phyloP scores from a whole-genome alignment of 2,888 invertebrate species.

The Polyommatus icarus region DNA sequence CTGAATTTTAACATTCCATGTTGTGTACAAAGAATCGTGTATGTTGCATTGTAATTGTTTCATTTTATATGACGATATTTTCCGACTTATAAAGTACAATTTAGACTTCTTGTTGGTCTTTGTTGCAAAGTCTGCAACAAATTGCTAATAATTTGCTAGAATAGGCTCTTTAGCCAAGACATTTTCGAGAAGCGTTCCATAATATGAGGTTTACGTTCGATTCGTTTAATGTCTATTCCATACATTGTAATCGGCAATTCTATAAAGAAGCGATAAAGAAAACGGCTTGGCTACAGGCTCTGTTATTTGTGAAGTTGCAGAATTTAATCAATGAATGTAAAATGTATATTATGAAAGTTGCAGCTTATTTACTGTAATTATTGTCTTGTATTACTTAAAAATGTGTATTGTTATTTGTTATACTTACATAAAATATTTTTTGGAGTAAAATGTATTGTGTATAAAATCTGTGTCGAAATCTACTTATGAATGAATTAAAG shows the following conservation, averaged over 20 bases:
- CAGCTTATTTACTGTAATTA: background rate
- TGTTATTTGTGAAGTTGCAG: too few relatives aligned
- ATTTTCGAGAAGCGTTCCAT: too few relatives aligned
- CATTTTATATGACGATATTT: background rate
- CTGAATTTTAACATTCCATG: background rate
- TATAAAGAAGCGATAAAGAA: too few relatives aligned
- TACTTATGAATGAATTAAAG: background rate
- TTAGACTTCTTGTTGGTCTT: background rate
- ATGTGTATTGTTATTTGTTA: background rate
- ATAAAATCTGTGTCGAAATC: background rate
- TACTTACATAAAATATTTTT: background rate
- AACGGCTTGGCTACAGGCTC: too few relatives aligned
- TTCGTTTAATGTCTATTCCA: too few relatives aligned
- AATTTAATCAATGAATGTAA: too few relatives aligned
- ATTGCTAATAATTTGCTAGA: too few relatives aligned
- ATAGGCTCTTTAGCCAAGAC: too few relatives aligned
- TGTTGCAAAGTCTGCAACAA: too few relatives aligned
- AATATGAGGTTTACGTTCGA: too few relatives aligned
- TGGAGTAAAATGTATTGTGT: background rate
- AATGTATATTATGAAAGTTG: background rate
- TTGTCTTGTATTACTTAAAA: background rate
- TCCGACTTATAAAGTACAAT: background rate
- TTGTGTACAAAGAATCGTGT: background rate
- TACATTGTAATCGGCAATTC: too few relatives aligned
- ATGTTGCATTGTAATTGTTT: background rate